phyloP scores from a whole-genome alignment of 1,140 invertebrate species.

The Aphelenchoides besseyi region DNA sequence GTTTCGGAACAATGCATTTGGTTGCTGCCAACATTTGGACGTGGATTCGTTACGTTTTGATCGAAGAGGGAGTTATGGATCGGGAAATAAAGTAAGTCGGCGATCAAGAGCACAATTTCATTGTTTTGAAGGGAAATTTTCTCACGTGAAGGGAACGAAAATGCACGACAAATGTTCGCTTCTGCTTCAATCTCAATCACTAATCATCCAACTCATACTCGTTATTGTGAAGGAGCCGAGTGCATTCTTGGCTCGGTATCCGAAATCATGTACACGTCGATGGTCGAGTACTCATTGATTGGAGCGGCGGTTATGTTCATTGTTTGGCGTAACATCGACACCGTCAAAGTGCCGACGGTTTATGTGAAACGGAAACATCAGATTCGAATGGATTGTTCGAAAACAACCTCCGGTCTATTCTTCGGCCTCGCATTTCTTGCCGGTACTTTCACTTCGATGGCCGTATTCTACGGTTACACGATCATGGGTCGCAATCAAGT shows the following conservation, averaged over 20 bases:
- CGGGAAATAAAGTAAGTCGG: conserved; percentile 52
- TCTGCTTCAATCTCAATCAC: background rate
- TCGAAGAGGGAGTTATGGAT: conserved; percentile 72
- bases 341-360: conserved; percentile 17
- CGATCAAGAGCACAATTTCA: conserved; percentile 38
- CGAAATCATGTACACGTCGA: conserved; percentile 85
- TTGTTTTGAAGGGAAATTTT: conserved; percentile 1
- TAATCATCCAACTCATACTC: too few relatives aligned
- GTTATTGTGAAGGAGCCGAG: conserved; percentile 50
- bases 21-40: conserved; percentile 95
- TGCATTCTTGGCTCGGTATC: conserved; percentile 68
- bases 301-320: conserved; percentile 93
- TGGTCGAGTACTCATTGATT: conserved; percentile 76
- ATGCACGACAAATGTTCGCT: background rate
- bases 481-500: conserved; percentile 40
- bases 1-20: conserved; percentile 95
- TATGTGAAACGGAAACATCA: conserved; percentile 52
- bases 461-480: conserved; percentile 58
- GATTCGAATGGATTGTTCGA: conserved; percentile 58
- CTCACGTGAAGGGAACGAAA: conserved; percentile 14
- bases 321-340: conserved; percentile 85
- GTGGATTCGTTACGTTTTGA: conserved; percentile 87
- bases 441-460: conserved; percentile 59
- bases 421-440: conserved; percentile 56
- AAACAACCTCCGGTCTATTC: conserved; percentile 54